A percentile compares a stretch with the other conserved stretches of the same genome.
Evolutionary conservation across 1,140 invertebrate species (phyloP).

Genomic region (Luehdorfia chinensis): DNA sequence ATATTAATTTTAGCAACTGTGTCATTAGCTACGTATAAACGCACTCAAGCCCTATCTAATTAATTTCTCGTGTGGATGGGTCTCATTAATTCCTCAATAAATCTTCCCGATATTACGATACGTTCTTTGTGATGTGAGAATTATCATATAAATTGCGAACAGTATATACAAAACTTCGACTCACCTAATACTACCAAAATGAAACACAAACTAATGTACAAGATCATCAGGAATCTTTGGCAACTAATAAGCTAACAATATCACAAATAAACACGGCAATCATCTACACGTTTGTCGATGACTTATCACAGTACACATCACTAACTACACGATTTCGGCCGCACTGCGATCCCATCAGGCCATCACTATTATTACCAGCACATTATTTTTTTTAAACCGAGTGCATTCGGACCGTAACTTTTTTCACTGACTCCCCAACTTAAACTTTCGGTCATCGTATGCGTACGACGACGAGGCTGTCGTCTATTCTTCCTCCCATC

Average conservation of each 20-base stretch:
- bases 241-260: constrained; percentile 74
- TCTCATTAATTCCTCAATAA: constrained; percentile 16
- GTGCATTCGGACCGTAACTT: constrained; percentile 64
- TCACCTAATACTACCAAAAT: constrained; percentile 76
- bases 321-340: constrained; percentile 62
- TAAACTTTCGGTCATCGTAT: constrained; percentile 67
- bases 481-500: constrained; percentile 39
- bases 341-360: constrained; percentile 71
- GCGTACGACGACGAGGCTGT: constrained; percentile 24
- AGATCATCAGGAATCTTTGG: constrained; percentile 76
- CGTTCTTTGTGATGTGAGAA: constrained; percentile 1
- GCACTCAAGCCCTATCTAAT: constrained; percentile 12
- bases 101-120: constrained; percentile 9
- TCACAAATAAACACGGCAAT: constrained; percentile 65
- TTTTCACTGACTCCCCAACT: constrained; percentile 46
- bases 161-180: constrained; percentile 22
- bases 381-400: constrained; percentile 58
- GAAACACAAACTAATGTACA: constrained; percentile 75
- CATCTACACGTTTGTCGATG: constrained; percentile 66
- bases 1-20: too few relatives aligned
- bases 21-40: too few relatives aligned
- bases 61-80: constrained; percentile 14
- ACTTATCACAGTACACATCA: constrained; percentile 71
- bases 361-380: constrained; percentile 61
- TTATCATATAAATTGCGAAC: constrained; percentile 6